A percentile compares a stretch with the other conserved stretches of the same genome.
Conservation (phyloP, 2,113 vertebrate genomes). For the Xenopus laevis region DNA sequence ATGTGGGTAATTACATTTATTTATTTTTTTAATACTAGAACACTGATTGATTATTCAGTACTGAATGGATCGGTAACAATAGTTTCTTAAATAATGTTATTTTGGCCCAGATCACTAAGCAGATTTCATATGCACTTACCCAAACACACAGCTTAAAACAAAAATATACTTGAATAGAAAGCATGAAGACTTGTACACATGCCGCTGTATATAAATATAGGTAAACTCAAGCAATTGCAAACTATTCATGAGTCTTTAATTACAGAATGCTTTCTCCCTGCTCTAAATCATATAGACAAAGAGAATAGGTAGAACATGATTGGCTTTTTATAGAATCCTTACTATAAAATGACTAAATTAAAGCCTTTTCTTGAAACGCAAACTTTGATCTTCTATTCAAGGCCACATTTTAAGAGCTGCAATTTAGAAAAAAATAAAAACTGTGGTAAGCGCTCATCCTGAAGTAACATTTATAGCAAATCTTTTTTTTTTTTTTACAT, state of each 20-base stretch:
- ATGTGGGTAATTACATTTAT: no score
- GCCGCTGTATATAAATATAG: neutral
- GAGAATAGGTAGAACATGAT: neutral
- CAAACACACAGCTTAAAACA: no score
- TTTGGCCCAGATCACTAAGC: no score
- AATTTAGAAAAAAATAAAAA: conserved; percentile 62
- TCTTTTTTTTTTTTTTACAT: neutral
- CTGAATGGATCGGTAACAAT: no score
- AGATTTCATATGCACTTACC: no score
- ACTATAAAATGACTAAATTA: conserved; percentile 62
- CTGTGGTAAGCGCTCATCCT: conserved; percentile 56
- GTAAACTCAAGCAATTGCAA: no score
- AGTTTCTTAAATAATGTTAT: no score
- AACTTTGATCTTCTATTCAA: conserved; percentile 61
- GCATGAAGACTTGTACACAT: neutral
- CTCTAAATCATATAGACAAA: neutral
- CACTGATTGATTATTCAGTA: no score
- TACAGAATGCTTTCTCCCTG: neutral
- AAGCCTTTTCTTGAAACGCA: conserved; percentile 64
- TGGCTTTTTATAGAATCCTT: neutral
- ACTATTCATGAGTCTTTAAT: no score
- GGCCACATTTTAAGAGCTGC: conserved; percentile 67
- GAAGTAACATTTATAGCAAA: neutral
- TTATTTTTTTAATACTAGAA: no score
- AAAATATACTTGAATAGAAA: no score